A percentile compares a stretch with the other conserved stretches of the same genome.
Evolutionary conservation across 2,888 invertebrate genomes (phyloP).

Genomic region (Podabrus alpinus): DNA sequence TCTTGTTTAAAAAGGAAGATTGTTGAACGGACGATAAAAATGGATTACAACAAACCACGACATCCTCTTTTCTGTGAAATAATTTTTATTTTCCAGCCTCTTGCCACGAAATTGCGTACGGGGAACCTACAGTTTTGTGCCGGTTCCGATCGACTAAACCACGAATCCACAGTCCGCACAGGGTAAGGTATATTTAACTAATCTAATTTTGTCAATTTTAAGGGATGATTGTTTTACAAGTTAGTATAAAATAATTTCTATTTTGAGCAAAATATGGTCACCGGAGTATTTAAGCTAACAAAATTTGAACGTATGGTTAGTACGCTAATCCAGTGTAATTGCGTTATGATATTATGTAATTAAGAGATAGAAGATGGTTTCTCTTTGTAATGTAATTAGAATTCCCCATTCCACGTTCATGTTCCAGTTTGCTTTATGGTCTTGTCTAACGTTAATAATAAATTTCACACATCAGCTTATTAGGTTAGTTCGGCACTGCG

Average conservation of each 20-base stretch:
- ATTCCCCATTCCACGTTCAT: not conserved
- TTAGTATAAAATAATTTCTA: not conserved
- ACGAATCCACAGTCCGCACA: no score
- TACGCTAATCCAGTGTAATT: not conserved
- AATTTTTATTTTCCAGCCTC: no score
- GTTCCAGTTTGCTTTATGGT: constrained; percentile 13
- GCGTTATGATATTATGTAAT: constrained; percentile 9
- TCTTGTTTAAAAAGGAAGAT: not conserved
- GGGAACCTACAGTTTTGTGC: no score
- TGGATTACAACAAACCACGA: no score
- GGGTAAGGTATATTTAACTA: not conserved
- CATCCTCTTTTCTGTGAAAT: not conserved
- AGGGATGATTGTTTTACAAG: not conserved
- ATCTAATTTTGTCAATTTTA: not conserved
- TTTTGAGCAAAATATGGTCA: not conserved
- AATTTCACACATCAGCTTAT: constrained; percentile 26
- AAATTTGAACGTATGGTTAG: not conserved
- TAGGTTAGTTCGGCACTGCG: constrained; percentile 23
- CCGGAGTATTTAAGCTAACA: not conserved
- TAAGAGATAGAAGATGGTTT: not conserved
- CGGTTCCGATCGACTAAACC: no score
- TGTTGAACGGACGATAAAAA: not conserved
- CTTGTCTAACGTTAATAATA: constrained; percentile 18
- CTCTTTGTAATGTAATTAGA: constrained; percentile 13
- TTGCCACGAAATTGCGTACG: no score